Evolutionary conservation across 2,888 invertebrate species (phyloP), one percentile per base, ranked within the genome.

Genomic region (Tanypteryx hageni): DNA sequence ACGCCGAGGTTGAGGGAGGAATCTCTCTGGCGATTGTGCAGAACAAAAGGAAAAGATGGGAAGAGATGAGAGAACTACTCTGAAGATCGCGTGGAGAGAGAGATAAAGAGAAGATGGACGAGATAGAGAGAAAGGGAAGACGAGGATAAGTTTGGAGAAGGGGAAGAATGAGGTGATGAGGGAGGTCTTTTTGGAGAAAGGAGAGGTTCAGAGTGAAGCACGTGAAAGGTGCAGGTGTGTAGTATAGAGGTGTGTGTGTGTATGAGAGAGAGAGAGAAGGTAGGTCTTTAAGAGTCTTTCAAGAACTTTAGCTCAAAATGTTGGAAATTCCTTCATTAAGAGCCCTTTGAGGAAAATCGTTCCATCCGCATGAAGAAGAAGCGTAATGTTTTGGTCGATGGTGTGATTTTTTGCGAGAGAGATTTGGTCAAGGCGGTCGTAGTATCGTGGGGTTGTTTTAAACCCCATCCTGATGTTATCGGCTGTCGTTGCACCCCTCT

Each of bases 291-390:
- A 83, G 18, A 57, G 83, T 56, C 57, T 89, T 68, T 89, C 89
- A 44, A 89, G 61, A 44, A 56, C 56, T 89, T 89, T 89, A 61
- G 44, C 89, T n/a, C 44, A 44, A 68, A 89, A 44, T 68, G 68
- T 64, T 27, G 18, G 89, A n/a, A 89, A 44, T 89, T 44, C n/a
- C 64, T 3, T 44, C 89, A 64, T 44, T 64, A 56, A 89, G 16
- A 16, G 64, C 61, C 10, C 64, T 64, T 56, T 8, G 18, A 59
- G 64, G 64, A 3, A 44, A 44, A 44, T 44, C 44, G 44, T 5
- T 59, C 31, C 44, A 27, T 11, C 44, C 9, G 11, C 64, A 56
- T 61, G 7, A 18, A 44, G 8, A 56, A 83, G 2, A 16, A 83
- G 83, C n/a, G 10, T 57, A 5, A 57, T 83, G n/a, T 83, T 56